Evolutionary conservation across 2,888 invertebrate genomes (phyloP), one percentile per base, ranked within the genome.

Genomic region (Lasioglossum malachurum): DNA sequence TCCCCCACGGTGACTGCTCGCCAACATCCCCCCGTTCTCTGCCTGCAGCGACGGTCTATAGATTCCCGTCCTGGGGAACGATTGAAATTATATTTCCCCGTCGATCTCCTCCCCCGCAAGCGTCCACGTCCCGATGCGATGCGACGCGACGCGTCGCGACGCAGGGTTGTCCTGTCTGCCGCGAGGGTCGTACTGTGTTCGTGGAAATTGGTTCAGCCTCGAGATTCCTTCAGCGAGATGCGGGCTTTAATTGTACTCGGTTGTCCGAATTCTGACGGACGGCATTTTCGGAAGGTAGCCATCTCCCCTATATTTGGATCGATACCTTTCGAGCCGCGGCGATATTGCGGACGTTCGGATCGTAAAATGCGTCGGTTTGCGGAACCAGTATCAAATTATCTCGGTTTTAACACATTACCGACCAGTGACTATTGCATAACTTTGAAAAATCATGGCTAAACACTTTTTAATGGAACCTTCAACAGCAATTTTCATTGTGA

Each of bases 71-170:
- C 57, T 57, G 64, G 79, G 79, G 78, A 86, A 74, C 87, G 92
- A 93, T 93, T 92, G 93, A 94, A 93, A 93, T 94, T 93, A 91
- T 90, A 92, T 92, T 92, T 92, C 89, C 88, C 64, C 64, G 64
- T 64, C 64, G 31, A 64, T 64, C 64, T 64, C 31, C 31, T 8
- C 64, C 81, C 75, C 90, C 78, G 89, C 90, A 83, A 82, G 81
- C 67, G 77, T 12, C 75, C 41, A 16, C 27, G 4, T 46, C 19
- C 10, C 78, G 41, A 19, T 57, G 77, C 74, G 57, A 57, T 60
- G 60, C 78, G 44, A 77, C 64, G 79, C 72, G 60, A 49, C 71
- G 57, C 78, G 44, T 78, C 69, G 46, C 75, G 27, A 57, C 72
- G 35, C 53, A 27, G 75, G 44, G 46, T 31, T 49, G 69, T 23